Conservation (phyloP, 1,140 invertebrate genomes). For the Conus ventricosus region DNA sequence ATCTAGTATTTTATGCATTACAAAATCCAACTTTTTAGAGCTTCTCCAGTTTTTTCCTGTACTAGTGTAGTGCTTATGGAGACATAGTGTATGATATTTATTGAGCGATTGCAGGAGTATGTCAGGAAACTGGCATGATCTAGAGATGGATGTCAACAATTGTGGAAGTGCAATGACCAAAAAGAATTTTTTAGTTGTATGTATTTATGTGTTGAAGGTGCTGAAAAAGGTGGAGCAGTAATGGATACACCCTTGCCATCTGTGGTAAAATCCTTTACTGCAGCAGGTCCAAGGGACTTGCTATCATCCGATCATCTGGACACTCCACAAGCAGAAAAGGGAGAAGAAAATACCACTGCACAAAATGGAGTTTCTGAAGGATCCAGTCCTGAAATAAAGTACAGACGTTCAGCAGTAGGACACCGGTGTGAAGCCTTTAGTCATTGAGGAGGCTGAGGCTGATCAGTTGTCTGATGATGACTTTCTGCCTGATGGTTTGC, state of each 20-base stretch:
- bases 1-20: too few relatives aligned
- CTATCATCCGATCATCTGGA: neutral
- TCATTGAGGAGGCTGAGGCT: neutral
- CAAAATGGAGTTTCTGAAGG: neutral
- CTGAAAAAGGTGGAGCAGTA: neutral
- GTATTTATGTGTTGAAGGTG: neutral
- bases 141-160: too few relatives aligned
- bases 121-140: neutral
- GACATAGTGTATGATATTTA: too few relatives aligned
- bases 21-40: too few relatives aligned
- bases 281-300: neutral
- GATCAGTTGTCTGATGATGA: neutral
- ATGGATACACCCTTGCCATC: neutral
- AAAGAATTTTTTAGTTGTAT: too few relatives aligned
- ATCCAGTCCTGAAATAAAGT: neutral
- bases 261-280: neutral
- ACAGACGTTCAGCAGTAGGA: neutral
- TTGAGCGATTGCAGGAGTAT: neutral
- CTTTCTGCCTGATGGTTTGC: conserved; percentile 13
- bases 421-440: conserved; percentile 14
- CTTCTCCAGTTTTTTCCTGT: too few relatives aligned
- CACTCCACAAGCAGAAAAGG: neutral
- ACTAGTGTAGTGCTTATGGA: too few relatives aligned
- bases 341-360: neutral
- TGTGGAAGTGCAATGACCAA: too few relatives aligned